Conservation (phyloP, 2,888 invertebrate genomes). For the Andrena bucephala region DNA sequence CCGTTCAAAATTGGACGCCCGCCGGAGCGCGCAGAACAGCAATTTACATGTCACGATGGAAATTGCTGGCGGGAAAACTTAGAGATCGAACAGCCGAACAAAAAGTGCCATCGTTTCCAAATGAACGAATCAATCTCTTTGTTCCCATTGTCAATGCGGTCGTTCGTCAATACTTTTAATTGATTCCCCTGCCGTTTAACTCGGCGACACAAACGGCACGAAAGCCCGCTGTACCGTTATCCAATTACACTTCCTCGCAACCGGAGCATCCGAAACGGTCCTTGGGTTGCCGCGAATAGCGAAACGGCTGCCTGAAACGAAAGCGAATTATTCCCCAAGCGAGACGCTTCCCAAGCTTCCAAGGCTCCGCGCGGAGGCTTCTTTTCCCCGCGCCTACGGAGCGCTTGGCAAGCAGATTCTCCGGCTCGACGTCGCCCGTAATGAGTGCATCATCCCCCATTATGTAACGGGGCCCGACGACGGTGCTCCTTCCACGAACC, state of each 20-base stretch:
- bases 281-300: not conserved
- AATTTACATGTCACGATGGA: constrained; percentile 5
- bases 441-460: constrained; percentile 67
- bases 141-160: not conserved
- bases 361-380: not conserved
- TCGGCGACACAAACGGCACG: not conserved
- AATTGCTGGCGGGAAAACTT: constrained; percentile 6
- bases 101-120: not conserved
- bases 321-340: constrained; percentile 28
- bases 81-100: not conserved
- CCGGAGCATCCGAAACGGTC: not conserved
- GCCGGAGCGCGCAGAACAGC: not conserved
- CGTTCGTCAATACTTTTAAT: constrained; percentile 19
- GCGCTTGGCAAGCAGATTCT: constrained; percentile 48
- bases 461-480: constrained; percentile 48
- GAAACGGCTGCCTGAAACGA: not conserved
- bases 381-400: constrained; percentile 9
- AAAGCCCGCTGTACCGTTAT: no score
- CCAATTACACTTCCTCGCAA: no score
- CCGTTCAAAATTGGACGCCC: not conserved
- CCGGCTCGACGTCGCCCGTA: constrained; percentile 51
- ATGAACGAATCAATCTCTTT: not conserved
- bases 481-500: constrained; percentile 62
- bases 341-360: not conserved
- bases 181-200: constrained; percentile 3